Base-by-base conservation (phyloP, 1,140 invertebrate species). In the Adoxophyes honmai region DNA sequence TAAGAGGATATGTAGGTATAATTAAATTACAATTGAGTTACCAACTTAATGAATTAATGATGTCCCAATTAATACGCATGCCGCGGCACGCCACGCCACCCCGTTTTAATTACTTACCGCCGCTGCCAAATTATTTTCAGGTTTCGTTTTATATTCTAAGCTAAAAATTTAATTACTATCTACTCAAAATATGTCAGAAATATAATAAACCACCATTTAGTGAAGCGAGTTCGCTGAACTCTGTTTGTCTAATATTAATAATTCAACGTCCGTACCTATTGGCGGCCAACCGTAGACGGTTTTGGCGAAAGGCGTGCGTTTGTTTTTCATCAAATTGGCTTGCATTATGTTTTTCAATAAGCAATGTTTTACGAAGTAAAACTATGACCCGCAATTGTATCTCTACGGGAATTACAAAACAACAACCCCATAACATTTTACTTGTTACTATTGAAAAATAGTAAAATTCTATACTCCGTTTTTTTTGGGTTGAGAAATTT, bases 181-280 rank as follows among this genome's bases (percentile, higher is more conserved):
- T 10, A 13, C 42, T 51, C 4, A 28, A 51, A 48, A 21, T 11
- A n/a, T 18, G 39, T 36, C 8, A 8, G 16, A n/a, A 48, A 7
- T 33, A 18, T 54, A 48, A 7, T 33, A 18, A 35, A 11, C 42
- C 42, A 48, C 42, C 28, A 48, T 48, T 21, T 48, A 48, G 42
- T 48, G 10, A 11, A 21, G 15, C 51, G 60, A 69, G 78, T 64
- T 79, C 69, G 62, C 59, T 79, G 76, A 84, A 75, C 81, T 74
- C 59, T 34, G 68, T 75, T 77, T 72, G 68, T 76, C 66, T 79
- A 78, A 71, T 73, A 78, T 79, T 82, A 78, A 78, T 80, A 83
- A 81, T 81, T 83, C 73, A 81, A 76, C 21, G 6, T 28, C 21
- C 21, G 21, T 68, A 66, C 68, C 68, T 75, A 76, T 73, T 77